Evolutionary conservation across 1,140 invertebrate species (phyloP).

Genomic region (Zaprionus gabonicus): DNA sequence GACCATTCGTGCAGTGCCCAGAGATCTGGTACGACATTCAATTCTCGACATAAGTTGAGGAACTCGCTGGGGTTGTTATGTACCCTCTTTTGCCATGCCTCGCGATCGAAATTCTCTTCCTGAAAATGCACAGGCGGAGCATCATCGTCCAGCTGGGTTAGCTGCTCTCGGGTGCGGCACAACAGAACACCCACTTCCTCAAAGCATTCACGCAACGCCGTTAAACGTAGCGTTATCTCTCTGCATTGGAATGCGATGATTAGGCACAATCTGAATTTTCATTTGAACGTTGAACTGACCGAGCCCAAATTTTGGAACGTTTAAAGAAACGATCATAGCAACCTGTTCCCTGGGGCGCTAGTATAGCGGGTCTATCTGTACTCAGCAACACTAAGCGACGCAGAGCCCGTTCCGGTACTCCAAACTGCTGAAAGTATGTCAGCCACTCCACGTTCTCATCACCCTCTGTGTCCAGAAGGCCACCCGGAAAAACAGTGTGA

Average conservation of each 20-base stretch:
- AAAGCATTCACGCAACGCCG: slow-evolving; percentile 95
- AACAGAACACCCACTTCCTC: slow-evolving; percentile 94
- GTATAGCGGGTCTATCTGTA: slow-evolving; percentile 52
- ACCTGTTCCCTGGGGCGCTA: slow-evolving; percentile 68
- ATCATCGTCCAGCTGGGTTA: slow-evolving; percentile 19
- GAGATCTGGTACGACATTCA: slow-evolving; percentile 92
- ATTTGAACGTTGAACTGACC: slow-evolving; percentile 58
- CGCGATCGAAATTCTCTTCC: slow-evolving; percentile 44
- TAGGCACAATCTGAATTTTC: slow-evolving; percentile 29
- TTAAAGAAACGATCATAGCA: slow-evolving; percentile 75
- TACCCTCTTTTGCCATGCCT: slow-evolving; percentile 84
- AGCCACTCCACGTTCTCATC: slow-evolving; percentile 65
- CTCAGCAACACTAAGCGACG: slow-evolving; percentile 53
- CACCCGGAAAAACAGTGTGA: slow-evolving; percentile 69
- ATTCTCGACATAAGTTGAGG: slow-evolving; percentile 88
- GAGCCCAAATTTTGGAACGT: slow-evolving; percentile 58
- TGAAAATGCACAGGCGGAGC: slow-evolving; percentile 1
- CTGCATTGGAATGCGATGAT: slow-evolving; percentile 69
- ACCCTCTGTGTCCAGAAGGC: slow-evolving; percentile 51
- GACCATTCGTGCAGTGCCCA: slow-evolving; percentile 94
- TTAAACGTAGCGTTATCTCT: slow-evolving; percentile 92
- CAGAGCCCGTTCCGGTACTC: slow-evolving; percentile 50
- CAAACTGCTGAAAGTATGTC: slow-evolving; percentile 64
- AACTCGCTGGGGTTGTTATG: slow-evolving; percentile 90
- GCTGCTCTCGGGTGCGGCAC: slow-evolving; percentile 85